Evolutionary conservation across 2,888 invertebrate genomes (phyloP).

Genomic region (Eupithecia subfuscata): DNA sequence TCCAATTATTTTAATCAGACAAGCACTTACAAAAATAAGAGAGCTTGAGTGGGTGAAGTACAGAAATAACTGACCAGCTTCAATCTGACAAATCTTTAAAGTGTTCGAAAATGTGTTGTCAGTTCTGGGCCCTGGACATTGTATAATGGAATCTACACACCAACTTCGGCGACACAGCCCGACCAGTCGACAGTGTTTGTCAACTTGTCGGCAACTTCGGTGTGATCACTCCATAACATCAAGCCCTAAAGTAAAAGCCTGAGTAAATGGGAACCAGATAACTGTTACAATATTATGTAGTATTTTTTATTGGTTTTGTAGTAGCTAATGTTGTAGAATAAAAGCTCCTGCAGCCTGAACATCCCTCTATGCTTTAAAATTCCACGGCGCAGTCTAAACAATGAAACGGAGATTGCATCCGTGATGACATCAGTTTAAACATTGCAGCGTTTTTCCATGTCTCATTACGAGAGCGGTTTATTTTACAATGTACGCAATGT

Average conservation of each 20-base stretch:
- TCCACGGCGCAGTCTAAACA: slow-evolving; percentile 62
- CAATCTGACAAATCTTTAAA: not conserved
- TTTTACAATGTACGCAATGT: slow-evolving; percentile 39
- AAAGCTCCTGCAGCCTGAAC: not conserved
- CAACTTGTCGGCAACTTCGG: not conserved
- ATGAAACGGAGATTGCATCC: slow-evolving; percentile 68
- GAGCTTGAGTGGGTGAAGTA: too few relatives aligned
- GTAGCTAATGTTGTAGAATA: not conserved
- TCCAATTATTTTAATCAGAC: too few relatives aligned
- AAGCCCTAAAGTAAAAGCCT: not conserved
- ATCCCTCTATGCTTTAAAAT: slow-evolving; percentile 17
- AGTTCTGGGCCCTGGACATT: not conserved
- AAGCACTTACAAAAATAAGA: too few relatives aligned
- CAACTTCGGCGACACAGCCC: not conserved
- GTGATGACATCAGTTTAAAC: slow-evolving; percentile 76
- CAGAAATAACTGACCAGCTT: too few relatives aligned
- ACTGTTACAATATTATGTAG: not conserved
- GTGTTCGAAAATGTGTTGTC: too few relatives aligned
- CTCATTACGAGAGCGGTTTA: slow-evolving; percentile 58
- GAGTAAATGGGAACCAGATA: not conserved
- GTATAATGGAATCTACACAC: not conserved
- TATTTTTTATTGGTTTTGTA: not conserved
- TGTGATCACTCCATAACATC: not conserved
- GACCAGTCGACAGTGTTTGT: not conserved
- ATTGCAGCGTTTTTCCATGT: slow-evolving; percentile 72